Base-by-base conservation (phyloP, 2,797 vertebrate genomes). In the Scarus forsteni region DNA sequence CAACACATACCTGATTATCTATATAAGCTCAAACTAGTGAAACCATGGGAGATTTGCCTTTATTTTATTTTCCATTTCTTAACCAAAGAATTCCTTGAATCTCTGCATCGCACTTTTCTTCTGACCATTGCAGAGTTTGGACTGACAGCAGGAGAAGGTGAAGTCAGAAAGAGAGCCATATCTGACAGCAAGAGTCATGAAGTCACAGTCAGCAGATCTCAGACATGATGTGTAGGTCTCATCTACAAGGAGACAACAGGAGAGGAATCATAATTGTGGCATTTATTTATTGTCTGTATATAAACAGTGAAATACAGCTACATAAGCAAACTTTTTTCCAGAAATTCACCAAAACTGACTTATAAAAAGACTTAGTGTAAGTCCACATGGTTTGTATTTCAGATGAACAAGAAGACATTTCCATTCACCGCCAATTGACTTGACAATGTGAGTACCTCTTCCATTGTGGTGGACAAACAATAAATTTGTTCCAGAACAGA, bases 111-210 rank as follows among this genome's bases (percentile, higher is more conserved):
- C 3, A 49, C 56, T 51, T 45, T 73, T 75, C 3, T 52, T 0
- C 16, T 10, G 3, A 1, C 9, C 13, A 0, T 88, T 88, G 72
- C 83, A 88, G 69, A 76, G 82, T 0, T 68, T 5, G 5, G 77
- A 68, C 60, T 77, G 60, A 68, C 87, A 88, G 67, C 83, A 87
- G 16, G 16, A 2, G 39, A 58, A 85, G 3, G 2, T 16, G 19
- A 86, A 86, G 0, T 53, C 2, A 9, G 69, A 4, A 36, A 83
- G 0, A 10, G 10, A 0, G 5, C 27, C 27, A 27, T 27, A 80
- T 72, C 55, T 76, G 58, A 7, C 8, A 0, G 54, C 60, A 55
- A 86, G 79, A 36, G n/a, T 71, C 68, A 3, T 67, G n/a, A 61
- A 70, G 64, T 79, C 38, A 60, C 85, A 87, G 55, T 84, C 74